Conservation (phyloP, 2,888 invertebrate species). For the Caenorhabditis wallacei region DNA sequence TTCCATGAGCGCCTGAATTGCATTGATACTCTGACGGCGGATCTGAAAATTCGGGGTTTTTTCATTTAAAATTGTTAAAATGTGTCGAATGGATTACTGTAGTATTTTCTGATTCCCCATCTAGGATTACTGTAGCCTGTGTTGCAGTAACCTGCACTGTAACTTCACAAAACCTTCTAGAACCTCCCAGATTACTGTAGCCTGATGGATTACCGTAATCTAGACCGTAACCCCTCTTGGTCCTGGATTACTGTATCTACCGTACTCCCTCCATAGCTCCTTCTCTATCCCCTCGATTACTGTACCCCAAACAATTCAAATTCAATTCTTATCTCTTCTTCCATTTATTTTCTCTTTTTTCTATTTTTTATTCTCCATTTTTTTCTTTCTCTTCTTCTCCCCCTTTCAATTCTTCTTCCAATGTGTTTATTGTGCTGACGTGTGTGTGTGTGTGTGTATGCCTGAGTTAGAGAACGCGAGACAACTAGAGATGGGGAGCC, state of each 20-base stretch:
- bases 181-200: neutral
- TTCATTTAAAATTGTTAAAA: too few relatives aligned
- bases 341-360: slow-evolving; percentile 23
- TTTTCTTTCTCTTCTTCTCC: neutral
- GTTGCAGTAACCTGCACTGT: too few relatives aligned
- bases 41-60: slow-evolving; percentile 86
- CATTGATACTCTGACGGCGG: slow-evolving; percentile 87
- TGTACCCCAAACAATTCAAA: too few relatives aligned
- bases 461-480: neutral
- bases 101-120: neutral
- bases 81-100: too few relatives aligned
- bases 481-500: too few relatives aligned
- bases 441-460: too few relatives aligned
- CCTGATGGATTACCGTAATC: neutral
- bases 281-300: neutral
- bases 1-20: slow-evolving; percentile 87
- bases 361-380: slow-evolving; percentile 3
- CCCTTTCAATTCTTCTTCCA: neutral
- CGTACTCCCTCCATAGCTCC: neutral
- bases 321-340: slow-evolving; percentile 20
- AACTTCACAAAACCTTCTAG: too few relatives aligned
- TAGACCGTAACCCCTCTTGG: neutral
- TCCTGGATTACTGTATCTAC: neutral
- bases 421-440: slow-evolving; percentile 59
- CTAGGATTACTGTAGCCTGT: neutral